These are phyloP conservation scores for Pelochelys cantorii DNA, from an alignment of 2,797 vertebrate genomes.

Conservation along the genomic window DNA sequence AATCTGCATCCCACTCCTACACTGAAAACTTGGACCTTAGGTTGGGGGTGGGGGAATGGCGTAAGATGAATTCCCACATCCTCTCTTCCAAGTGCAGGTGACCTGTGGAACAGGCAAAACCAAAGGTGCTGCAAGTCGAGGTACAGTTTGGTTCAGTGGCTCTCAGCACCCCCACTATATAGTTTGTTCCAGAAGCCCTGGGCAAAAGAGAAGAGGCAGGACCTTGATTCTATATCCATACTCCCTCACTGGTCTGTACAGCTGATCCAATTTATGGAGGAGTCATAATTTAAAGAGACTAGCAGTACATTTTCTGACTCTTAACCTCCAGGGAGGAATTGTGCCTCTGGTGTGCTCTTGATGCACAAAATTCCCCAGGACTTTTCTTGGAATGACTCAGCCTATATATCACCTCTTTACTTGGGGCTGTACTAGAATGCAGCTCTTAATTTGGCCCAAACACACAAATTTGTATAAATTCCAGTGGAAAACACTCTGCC, in stretches of 20 bases:
- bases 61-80: not conserved
- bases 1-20: not conserved
- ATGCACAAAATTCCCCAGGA: not conserved
- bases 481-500: not conserved
- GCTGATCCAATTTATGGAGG: not conserved
- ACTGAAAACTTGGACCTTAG: not conserved
- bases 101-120: not conserved
- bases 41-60: too few species aligned
- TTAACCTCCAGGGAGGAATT: not conserved
- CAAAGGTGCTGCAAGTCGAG: too few species aligned
- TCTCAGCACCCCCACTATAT: too few species aligned
- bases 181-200: too few species aligned
- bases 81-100: not conserved
- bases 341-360: not conserved
- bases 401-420: not conserved
- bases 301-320: not conserved
- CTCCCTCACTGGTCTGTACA: not conserved
- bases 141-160: too few species aligned
- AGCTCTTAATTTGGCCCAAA: not conserved
- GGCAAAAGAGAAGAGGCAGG: not conserved
- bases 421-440: not conserved
- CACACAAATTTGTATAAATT: not conserved
- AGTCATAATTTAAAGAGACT: not conserved
- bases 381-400: not conserved
- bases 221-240: not conserved